Evolutionary conservation across 2,797 vertebrate genomes (phyloP).

Genomic region (Simalia tracyae): DNA sequence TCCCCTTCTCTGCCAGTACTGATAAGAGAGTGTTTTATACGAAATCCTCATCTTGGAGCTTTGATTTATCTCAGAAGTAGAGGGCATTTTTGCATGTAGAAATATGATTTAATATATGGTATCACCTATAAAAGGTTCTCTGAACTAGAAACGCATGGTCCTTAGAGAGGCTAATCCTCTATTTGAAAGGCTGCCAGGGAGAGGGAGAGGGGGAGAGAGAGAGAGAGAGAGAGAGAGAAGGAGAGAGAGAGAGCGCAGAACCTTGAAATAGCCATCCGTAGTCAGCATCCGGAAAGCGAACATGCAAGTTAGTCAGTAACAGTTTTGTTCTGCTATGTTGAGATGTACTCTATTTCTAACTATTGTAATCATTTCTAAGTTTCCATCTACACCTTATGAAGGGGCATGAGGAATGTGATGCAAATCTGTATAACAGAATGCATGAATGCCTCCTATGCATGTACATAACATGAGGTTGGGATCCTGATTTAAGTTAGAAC

Average conservation of each 20-base stretch:
- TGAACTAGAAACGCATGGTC: neutral
- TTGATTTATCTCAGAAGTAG: neutral
- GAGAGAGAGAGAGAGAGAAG: neutral
- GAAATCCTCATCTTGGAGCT: neutral
- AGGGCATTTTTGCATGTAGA: neutral
- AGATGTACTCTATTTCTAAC: neutral
- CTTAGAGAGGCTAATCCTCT: neutral
- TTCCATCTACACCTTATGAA: neutral
- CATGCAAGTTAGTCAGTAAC: neutral
- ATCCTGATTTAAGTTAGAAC: neutral
- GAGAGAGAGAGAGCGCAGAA: too few species aligned
- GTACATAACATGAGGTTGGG: neutral
- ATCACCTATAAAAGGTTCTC: neutral
- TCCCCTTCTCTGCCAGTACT: neutral
- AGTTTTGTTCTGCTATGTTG: neutral
- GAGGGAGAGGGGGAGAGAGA: neutral
- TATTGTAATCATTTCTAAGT: neutral
- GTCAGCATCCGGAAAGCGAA: neutral
- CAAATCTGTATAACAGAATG: neutral
- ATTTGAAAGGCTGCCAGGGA: neutral
- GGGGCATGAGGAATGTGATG: neutral
- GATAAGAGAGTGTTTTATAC: neutral
- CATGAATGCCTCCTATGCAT: neutral
- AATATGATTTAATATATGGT: neutral
- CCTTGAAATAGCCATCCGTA: neutral